These are phyloP conservation scores for Leptopilina drosophilae DNA, from an alignment of 2,888 invertebrate species.

Conservation along the genomic window DNA sequence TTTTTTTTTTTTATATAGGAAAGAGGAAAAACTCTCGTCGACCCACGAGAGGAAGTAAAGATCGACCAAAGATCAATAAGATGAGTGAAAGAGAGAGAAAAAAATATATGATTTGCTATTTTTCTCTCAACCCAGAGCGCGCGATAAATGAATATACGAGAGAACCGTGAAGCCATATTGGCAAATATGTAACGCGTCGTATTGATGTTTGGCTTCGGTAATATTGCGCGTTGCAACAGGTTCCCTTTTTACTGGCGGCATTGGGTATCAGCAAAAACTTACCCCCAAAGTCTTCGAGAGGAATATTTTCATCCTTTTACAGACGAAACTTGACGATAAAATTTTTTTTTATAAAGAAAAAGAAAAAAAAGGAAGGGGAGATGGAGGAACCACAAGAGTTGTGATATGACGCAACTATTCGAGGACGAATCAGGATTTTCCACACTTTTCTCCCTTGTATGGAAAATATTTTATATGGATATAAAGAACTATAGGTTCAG, in stretches of 20 bases:
- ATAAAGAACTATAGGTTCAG: too few relatives aligned
- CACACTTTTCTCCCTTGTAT: too few relatives aligned
- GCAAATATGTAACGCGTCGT: constrained; percentile 32
- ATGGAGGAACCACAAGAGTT: not conserved
- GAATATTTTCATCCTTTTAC: constrained; percentile 25
- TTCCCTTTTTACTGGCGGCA: constrained; percentile 12
- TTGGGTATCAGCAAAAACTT: constrained; percentile 14
- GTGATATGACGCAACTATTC: too few relatives aligned
- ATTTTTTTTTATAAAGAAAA: not conserved
- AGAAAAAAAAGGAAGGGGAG: too few relatives aligned
- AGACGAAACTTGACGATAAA: not conserved
- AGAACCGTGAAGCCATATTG: constrained; percentile 31
- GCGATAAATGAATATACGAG: not conserved
- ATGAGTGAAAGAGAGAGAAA: not conserved
- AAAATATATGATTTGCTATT: constrained; percentile 27
- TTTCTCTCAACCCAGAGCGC: not conserved
- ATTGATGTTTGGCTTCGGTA: constrained; percentile 36
- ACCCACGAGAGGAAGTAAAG: not conserved
- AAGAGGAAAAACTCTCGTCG: not conserved
- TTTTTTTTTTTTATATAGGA: too few relatives aligned
- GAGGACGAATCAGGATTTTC: too few relatives aligned
- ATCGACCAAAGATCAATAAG: not conserved
- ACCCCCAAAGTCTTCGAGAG: not conserved
- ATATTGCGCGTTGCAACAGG: constrained; percentile 39
- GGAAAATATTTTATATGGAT: too few relatives aligned